Evolutionary conservation across 2,797 vertebrate species (phyloP).

Genomic region (Perodicticus potto): DNA sequence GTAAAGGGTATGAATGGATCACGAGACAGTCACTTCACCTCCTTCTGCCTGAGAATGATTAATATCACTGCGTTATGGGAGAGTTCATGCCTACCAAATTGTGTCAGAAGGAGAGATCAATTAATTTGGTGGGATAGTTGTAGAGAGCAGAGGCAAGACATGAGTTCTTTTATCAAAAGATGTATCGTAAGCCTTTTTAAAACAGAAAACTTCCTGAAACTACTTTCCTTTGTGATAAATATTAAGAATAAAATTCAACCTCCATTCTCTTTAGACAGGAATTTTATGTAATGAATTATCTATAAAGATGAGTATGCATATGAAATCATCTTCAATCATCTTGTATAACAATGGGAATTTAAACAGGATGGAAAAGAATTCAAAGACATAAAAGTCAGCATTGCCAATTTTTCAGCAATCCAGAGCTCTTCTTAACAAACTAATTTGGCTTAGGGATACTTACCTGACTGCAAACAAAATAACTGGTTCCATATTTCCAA

Average conservation of each 20-base stretch:
- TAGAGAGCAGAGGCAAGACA: background rate
- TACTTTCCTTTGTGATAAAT: background rate
- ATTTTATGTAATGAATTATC: background rate
- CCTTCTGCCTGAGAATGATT: background rate
- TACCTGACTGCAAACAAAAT: background rate
- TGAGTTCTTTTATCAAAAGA: background rate
- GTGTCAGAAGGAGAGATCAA: background rate
- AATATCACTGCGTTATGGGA: background rate
- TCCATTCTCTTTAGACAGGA: background rate
- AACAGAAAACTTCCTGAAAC: background rate
- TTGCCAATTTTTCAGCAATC: background rate
- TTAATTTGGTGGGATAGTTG: background rate
- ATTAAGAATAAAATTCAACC: background rate
- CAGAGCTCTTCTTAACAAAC: background rate
- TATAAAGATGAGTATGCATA: background rate
- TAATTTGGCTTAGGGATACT: background rate
- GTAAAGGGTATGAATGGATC: background rate
- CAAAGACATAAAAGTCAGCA: background rate
- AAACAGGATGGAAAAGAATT: background rate
- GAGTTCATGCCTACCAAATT: background rate
- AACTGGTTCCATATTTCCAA: background rate
- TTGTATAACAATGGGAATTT: background rate
- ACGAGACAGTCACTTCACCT: background rate
- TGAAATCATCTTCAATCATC: background rate
- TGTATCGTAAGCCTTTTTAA: background rate